Conservation (phyloP, 2,888 invertebrate species). For the Trypoxylon attenuatum region DNA sequence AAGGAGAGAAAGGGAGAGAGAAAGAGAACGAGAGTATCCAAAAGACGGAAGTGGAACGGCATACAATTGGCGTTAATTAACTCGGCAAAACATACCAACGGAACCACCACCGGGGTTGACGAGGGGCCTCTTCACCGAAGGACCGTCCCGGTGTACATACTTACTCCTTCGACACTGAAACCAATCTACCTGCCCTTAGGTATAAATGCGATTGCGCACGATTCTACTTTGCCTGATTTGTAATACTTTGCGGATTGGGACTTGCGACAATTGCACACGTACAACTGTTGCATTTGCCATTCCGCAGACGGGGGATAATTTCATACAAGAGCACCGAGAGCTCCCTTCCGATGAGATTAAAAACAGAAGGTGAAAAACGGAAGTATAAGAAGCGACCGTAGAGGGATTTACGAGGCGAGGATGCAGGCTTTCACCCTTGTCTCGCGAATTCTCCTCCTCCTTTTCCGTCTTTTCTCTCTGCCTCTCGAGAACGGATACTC, state of each 20-base stretch:
- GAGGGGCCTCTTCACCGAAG: slow-evolving; percentile 27
- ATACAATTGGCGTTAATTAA: slow-evolving; percentile 53
- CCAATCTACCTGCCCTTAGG: slow-evolving; percentile 10
- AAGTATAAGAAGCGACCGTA: background rate
- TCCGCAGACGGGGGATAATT: too few species aligned
- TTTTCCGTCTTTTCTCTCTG: background rate
- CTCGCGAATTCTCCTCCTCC: background rate
- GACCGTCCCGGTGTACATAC: slow-evolving; percentile 14
- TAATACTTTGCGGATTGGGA: background rate
- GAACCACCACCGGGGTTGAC: slow-evolving; percentile 24
- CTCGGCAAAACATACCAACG: slow-evolving; percentile 37
- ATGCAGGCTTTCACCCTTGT: background rate
- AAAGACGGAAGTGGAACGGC: slow-evolving; percentile 47
- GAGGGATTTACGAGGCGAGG: background rate
- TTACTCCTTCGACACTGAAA: slow-evolving; percentile 14
- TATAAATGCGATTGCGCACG: slow-evolving; percentile 21
- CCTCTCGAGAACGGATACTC: background rate
- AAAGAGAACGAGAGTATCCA: slow-evolving; percentile 9
- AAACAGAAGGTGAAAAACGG: background rate
- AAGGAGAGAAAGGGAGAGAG: background rate
- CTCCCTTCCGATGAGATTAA: background rate
- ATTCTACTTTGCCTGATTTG: background rate
- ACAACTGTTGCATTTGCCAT: too few species aligned
- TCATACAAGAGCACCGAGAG: background rate
- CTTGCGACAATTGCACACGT: too few species aligned